Base-by-base conservation (phyloP, 64 coral and sea anemone genomes). In the Actinia equina region DNA sequence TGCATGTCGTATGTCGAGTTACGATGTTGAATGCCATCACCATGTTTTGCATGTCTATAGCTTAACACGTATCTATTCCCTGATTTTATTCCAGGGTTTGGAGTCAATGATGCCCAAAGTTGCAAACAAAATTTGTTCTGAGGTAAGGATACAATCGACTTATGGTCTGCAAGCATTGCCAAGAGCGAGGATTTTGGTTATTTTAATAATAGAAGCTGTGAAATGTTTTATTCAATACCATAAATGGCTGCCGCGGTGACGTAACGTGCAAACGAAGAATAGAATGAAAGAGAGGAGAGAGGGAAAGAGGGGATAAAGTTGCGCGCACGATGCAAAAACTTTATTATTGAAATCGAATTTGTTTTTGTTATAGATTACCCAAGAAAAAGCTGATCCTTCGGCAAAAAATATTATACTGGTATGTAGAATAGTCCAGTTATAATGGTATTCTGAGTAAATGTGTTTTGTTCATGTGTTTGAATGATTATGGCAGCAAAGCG, bases 101-200 rank as follows among this genome's bases (percentile, higher is more conserved):
- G 94, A 95, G 27, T 92, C 94, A 19, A 95, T 95, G 94, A 95
- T 95, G 87, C 64, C 84, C 4, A 95, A 95, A 44, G 94, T 92
- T 12, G 87, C 90, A 10, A 89, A 46, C 18, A 95, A 95, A 89
- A 92, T 95, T 11, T 87, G 79, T 70, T 87, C 94, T 56, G 90
- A 95, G 94, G 94, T 95, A 79, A 52, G 25, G 7, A 74, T 74
- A 57, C 55, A 57, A 0, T 57, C 7, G 0, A 57, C 13, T 6
- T 6, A 54, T 57, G 15, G 55, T 57, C 6, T 57, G 55, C 15
- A 13, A 57, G 2, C 55, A 13, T 57, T 57, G 3, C 55, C 10
- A 57, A 14, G 55, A 57, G 11, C 2, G 15, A 7, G 0, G 7
- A 57, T 65, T 3, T 65, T 19, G 62, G 62, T 2, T 2, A 12